Evolutionary conservation across 2,113 vertebrate species (phyloP), one percentile per base, ranked within the genome.

Genomic region (Neolamprologus kungweensis): DNA sequence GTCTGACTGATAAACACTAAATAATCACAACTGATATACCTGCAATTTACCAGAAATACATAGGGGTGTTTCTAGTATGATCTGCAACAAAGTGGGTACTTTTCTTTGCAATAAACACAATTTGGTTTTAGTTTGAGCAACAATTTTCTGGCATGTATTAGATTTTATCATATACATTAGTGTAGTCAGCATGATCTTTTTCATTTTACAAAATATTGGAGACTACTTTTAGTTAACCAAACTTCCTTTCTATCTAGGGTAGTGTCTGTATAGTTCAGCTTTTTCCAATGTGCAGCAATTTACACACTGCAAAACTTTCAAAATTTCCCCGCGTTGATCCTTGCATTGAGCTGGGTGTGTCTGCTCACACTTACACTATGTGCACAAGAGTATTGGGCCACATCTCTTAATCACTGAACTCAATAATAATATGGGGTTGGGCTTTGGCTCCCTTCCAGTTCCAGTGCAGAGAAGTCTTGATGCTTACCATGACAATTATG

Each of bases 61-160:
- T 6, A 23, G 1, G 37, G 42, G 42, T 35, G 7, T 16, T 23
- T 71, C 0, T 42, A 40, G 63, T 9, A 14, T 40, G n/a, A 71
- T 23, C 35, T 42, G n/a, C 3, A 0, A 42, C 2, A 40, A 71
- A 23, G 65, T 26, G 0, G 65, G 2, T 42, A 21, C n/a, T 63
- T 0, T 33, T 28, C 9, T 26, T 60, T 60, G 37, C 65, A 71
- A 71, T 71, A 16, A 23, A 71, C 37, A 26, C 37, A 73, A 16
- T 73, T 73, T 9, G n/a, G 12, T 73, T 42, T 45, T 42, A 45
- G n/a, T 26, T 23, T 73, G 21, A 42, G 65, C 13, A 73, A 71
- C n/a, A 0, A 42, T 42, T 71, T 73, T 73, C 21, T 45, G 7
- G 21, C 21, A 5, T 1, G 8, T 73, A 5, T 10, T 26, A 7